phyloP scores from a whole-genome alignment of 2,888 invertebrate genomes.

The Oscheius sp. region DNA sequence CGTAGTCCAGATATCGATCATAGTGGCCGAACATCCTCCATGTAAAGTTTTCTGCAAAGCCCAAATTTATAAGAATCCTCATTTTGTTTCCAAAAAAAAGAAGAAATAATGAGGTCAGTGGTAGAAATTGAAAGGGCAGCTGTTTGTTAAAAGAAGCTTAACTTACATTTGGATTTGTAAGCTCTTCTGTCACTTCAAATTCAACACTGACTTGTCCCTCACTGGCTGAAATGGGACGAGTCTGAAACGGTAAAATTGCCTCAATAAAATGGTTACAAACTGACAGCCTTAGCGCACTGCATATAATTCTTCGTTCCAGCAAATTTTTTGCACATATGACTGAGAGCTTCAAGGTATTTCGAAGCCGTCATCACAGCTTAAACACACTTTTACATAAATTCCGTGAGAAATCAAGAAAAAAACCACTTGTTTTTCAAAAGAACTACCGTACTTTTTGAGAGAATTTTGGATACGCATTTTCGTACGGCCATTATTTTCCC shows the following conservation, averaged over 20 bases:
- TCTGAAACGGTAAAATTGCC: conserved; percentile 4
- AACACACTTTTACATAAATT: neutral
- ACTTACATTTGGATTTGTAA: conserved; percentile 49
- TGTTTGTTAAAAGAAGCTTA: neutral
- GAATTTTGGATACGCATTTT: too few species aligned
- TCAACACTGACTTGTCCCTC: conserved; percentile 61
- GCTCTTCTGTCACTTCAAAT: conserved; percentile 59
- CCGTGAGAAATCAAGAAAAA: neutral
- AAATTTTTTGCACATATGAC: neutral
- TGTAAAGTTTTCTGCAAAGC: conserved; percentile 52
- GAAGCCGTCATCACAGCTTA: neutral
- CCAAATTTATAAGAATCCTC: neutral
- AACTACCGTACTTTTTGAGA: neutral
- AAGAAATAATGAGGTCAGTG: too few species aligned
- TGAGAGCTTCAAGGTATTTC: conserved; percentile 6
- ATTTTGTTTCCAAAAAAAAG: too few species aligned
- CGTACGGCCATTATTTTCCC: neutral
- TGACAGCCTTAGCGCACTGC: conserved; percentile 6
- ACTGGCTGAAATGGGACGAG: conserved; percentile 48
- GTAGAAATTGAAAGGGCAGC: too few species aligned
- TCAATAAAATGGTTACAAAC: neutral
- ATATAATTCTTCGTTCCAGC: neutral
- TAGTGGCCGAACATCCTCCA: conserved; percentile 64
- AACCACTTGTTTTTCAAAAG: neutral
- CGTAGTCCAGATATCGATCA: conserved; percentile 65